Base-by-base conservation (phyloP, 2,113 vertebrate species). In the Heterotis niloticus region DNA sequence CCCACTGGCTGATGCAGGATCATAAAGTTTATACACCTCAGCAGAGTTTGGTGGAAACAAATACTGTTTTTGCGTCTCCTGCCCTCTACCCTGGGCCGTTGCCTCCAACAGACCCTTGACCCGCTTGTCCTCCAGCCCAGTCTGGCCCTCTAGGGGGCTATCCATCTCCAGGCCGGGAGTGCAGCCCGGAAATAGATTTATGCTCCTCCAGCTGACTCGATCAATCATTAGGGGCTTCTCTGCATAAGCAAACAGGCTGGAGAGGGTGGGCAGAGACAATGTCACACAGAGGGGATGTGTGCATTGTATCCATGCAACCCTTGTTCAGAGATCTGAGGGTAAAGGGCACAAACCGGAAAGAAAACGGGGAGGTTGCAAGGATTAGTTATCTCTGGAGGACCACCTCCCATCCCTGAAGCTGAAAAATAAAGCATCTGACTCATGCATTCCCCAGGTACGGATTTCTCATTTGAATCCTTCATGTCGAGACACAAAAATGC, bases 161-260 rank as follows among this genome's bases (percentile, higher is more conserved):
- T 92, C 89, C 90, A 92, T 92, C 92, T 92, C 85, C 69, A 75
- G 29, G 80, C 71, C 75, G n/a, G 54, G 69, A 59, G 85, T 83
- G 81, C 81, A 88, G 89, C 90, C 87, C 78, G 83, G 88, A 89
- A 87, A 90, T 87, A 90, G 90, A 92, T 91, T 91, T 89, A 88
- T 84, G 87, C 88, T 89, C 81, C 83, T 76, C 72, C 79, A 81
- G 82, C 88, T 83, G 77, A 81, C 85, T 91, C 90, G 57, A 93
- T 93, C 91, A 90, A 92, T 93, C 91, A 91, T 82, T 68, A 70
- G 75, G 78, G 85, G 85, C 86, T 83, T 81, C 80, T 75, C 86
- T 88, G 90, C 87, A 93, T 91, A 89, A 86, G 82, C 86, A 91
- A 92, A 86, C 88, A 92, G 89, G 82, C 83, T 80, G 83, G 67